These are phyloP conservation scores for Drosophila quadrilineata DNA, from an alignment of 1,140 invertebrate species.

Conservation along the genomic window DNA sequence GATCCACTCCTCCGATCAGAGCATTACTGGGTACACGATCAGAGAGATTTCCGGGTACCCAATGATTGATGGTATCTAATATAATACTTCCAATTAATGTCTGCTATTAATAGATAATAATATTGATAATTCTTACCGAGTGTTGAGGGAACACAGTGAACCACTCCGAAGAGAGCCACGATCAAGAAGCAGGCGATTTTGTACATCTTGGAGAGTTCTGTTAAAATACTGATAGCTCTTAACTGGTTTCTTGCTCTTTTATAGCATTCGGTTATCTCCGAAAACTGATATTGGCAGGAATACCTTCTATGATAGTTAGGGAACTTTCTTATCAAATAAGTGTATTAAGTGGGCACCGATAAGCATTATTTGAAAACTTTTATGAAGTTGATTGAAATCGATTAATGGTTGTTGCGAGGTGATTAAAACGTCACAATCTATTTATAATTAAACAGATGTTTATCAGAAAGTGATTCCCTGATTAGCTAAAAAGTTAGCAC, in stretches of 20 bases:
- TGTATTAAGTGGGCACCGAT: background rate
- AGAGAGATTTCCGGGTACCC: slow-evolving; percentile 38
- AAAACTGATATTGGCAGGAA: too few relatives aligned
- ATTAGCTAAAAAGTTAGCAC: too few relatives aligned
- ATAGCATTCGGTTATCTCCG: background rate
- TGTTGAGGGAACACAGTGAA: background rate
- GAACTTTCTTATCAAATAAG: too few relatives aligned
- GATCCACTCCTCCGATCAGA: slow-evolving; percentile 41
- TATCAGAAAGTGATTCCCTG: too few relatives aligned
- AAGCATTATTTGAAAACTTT: background rate
- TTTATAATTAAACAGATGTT: too few relatives aligned
- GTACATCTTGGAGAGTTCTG: background rate
- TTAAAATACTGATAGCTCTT: slow-evolving; percentile 1
- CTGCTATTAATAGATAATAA: slow-evolving; percentile 1
- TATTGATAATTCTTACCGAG: background rate
- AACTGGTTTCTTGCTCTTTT: background rate
- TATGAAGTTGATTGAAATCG: slow-evolving; percentile 1
- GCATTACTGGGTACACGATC: slow-evolving; percentile 28
- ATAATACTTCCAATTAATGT: slow-evolving; percentile 9
- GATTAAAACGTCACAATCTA: background rate
- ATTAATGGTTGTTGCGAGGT: background rate
- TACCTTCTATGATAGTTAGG: too few relatives aligned
- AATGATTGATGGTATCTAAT: background rate
- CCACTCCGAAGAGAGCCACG: background rate
- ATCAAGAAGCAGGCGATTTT: background rate